Conservation (phyloP, 1,140 invertebrate genomes). For the Philotrypesis tridentata region DNA sequence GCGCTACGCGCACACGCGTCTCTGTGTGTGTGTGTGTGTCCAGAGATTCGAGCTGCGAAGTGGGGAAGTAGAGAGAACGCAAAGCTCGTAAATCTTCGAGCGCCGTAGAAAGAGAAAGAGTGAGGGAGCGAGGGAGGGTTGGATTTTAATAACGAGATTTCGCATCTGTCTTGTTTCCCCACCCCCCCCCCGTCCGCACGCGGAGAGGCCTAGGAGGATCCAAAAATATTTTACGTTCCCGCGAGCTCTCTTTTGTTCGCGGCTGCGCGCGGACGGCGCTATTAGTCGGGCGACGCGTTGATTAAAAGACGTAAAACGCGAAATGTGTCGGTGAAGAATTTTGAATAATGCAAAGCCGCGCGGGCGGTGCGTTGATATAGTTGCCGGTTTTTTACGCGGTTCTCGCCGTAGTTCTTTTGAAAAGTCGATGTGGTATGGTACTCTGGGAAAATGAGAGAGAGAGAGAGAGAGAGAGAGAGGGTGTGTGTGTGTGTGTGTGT, state of each 20-base stretch:
- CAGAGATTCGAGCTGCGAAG: conserved; percentile 29
- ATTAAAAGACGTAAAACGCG: not conserved
- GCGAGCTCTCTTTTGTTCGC: not conserved
- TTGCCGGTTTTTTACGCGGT: too few species aligned
- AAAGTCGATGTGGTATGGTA: too few species aligned
- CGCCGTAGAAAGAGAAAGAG: not conserved
- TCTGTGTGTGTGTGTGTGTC: too few species aligned
- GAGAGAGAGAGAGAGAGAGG: too few species aligned
- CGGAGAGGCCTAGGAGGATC: not conserved
- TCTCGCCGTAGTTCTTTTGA: too few species aligned
- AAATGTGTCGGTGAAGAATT: not conserved
- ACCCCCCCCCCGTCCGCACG: too few species aligned
- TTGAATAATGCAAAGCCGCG: not conserved
- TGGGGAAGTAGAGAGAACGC: not conserved
- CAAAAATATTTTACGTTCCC: not conserved
- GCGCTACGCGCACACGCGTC: too few species aligned
- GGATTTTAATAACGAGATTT: conserved; percentile 31
- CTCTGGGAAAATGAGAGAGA: too few species aligned
- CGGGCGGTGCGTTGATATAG: not conserved
- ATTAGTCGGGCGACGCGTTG: not conserved
- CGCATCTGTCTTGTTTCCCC: not conserved
- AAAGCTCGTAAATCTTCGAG: conserved; percentile 8
- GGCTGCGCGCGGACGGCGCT: not conserved
- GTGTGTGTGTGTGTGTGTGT: too few species aligned
- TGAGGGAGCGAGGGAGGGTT: not conserved